Evolutionary conservation across 2,888 invertebrate species (phyloP).

Genomic region (Drosophila pegasa): DNA sequence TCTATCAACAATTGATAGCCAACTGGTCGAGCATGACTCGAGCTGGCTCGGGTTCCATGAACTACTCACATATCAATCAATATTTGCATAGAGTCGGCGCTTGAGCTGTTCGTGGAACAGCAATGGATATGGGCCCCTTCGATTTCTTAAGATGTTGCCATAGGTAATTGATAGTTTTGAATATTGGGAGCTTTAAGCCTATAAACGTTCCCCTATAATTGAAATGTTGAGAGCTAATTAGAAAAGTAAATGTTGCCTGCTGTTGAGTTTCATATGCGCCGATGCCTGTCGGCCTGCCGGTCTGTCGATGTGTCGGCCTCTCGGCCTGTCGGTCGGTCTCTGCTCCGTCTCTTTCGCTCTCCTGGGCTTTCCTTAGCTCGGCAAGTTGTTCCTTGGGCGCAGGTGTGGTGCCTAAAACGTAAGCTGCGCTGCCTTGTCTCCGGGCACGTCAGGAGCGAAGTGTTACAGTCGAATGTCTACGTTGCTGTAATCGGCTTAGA

Average conservation of each 20-base stretch:
- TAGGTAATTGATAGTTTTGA: background rate
- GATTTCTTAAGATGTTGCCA: background rate
- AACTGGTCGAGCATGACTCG: too few relatives aligned
- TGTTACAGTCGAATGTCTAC: slow-evolving; percentile 47
- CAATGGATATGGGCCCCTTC: background rate
- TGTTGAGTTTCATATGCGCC: slow-evolving; percentile 52
- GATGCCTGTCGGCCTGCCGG: background rate
- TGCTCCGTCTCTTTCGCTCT: background rate
- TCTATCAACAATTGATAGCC: too few relatives aligned
- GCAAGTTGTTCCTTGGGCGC: background rate
- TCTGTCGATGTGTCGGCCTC: slow-evolving; percentile 1
- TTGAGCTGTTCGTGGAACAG: background rate
- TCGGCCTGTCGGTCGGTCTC: background rate
- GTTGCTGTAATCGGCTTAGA: slow-evolving; percentile 76
- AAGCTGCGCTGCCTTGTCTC: slow-evolving; percentile 23
- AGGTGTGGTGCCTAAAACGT: slow-evolving; percentile 29
- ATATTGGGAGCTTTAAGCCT: background rate
- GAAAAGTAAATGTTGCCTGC: slow-evolving; percentile 56
- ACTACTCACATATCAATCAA: background rate
- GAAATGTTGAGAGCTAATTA: slow-evolving; percentile 47
- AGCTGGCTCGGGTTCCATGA: too few relatives aligned
- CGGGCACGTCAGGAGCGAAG: slow-evolving; percentile 35
- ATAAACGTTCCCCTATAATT: background rate
- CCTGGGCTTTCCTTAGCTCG: background rate
- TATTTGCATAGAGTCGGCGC: background rate